phyloP scores from a whole-genome alignment of 2,888 invertebrate species.

The Melanotus villosus region DNA sequence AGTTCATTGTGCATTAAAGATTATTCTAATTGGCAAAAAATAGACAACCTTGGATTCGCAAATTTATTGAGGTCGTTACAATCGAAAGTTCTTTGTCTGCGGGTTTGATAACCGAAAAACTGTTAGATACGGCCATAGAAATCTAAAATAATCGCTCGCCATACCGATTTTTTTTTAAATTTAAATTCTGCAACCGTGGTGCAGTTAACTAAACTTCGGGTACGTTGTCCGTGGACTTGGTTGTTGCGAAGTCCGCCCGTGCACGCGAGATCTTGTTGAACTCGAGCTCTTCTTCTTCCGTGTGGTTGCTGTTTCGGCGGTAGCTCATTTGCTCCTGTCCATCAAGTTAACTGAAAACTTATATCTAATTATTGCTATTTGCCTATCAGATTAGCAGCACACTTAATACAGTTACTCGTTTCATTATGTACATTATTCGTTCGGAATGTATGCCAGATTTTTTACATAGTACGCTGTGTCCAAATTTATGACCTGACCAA shows the following conservation, averaged over 20 bases:
- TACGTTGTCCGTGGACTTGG: neutral
- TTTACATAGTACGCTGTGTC: slow-evolving; percentile 19
- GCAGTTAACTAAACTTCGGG: neutral
- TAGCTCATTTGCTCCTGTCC: slow-evolving; percentile 22
- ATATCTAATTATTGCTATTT: slow-evolving; percentile 32
- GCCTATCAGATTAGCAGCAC: slow-evolving; percentile 26
- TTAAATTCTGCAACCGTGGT: neutral
- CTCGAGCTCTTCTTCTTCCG: slow-evolving; percentile 5
- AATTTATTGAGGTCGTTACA: too few species aligned
- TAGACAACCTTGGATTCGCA: too few species aligned
- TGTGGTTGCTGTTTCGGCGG: slow-evolving; percentile 16
- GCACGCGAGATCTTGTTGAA: neutral
- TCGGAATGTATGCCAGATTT: slow-evolving; percentile 34
- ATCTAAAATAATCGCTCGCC: neutral
- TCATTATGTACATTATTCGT: slow-evolving; percentile 9
- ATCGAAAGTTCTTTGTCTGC: too few species aligned
- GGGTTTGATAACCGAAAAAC: too few species aligned
- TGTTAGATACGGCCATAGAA: too few species aligned
- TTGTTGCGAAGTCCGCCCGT: neutral
- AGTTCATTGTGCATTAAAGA: too few species aligned
- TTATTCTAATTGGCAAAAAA: too few species aligned
- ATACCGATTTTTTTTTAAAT: neutral
- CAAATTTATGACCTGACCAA: slow-evolving; percentile 34
- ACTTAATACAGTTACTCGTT: slow-evolving; percentile 23
- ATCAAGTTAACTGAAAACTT: slow-evolving; percentile 29